phyloP scores from a whole-genome alignment of 2,797 vertebrate genomes.

The Coregonus sp. region DNA sequence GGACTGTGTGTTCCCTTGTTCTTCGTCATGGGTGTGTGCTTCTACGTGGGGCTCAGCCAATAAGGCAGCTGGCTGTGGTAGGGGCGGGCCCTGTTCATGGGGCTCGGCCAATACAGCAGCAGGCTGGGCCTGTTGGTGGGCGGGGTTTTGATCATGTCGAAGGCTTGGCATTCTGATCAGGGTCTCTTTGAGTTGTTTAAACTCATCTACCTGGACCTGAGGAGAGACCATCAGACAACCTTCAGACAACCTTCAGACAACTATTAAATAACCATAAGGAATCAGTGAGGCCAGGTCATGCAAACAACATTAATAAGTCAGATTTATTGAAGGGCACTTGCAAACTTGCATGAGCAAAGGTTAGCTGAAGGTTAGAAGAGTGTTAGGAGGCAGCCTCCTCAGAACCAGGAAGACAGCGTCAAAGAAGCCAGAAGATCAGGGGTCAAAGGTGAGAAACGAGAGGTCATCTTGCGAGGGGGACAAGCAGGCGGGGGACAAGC shows the following conservation, averaged over 20 bases:
- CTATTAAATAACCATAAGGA: background rate
- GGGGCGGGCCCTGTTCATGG: constrained; percentile 36
- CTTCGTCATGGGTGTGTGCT: background rate
- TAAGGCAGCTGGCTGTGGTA: constrained; percentile 15
- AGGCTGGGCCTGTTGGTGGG: constrained; percentile 33
- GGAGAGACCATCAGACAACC: constrained; percentile 16
- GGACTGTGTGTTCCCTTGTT: constrained; percentile 33
- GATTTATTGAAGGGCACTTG: background rate
- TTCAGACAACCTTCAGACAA: constrained; percentile 1
- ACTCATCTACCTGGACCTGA: constrained; percentile 91
- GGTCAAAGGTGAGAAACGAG: too few relatives aligned
- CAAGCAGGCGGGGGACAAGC: too few relatives aligned
- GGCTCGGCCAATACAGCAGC: constrained; percentile 36
- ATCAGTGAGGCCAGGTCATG: background rate
- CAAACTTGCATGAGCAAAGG: background rate
- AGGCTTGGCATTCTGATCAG: constrained; percentile 79
- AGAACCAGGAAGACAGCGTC: background rate
- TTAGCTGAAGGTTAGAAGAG: background rate
- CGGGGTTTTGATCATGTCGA: constrained; percentile 39
- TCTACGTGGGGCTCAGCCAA: constrained; percentile 27
- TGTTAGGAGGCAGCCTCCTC: background rate
- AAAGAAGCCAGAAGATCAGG: background rate
- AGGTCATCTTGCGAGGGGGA: too few relatives aligned
- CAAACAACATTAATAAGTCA: background rate
- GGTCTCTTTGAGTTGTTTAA: constrained; percentile 87